Evolutionary conservation across 2,113 vertebrate genomes (phyloP).

Genomic region (Egretta garzetta): DNA sequence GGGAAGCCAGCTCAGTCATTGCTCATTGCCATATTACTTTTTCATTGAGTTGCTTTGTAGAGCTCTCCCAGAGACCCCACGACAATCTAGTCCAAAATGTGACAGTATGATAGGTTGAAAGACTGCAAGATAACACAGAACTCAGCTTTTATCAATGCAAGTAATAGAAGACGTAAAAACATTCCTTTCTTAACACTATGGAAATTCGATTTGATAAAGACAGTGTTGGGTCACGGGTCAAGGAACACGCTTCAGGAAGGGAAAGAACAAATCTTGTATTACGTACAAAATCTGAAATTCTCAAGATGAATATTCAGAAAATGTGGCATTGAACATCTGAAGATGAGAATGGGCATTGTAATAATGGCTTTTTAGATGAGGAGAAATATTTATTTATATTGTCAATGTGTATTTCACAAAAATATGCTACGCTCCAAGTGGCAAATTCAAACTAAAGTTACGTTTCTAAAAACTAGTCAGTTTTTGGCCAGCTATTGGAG

Average conservation of each 20-base stretch:
- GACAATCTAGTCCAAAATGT: neutral
- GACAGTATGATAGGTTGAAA: neutral
- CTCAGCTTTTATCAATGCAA: neutral
- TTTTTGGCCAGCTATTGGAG: neutral
- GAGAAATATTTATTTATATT: neutral
- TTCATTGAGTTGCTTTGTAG: neutral
- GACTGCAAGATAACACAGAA: neutral
- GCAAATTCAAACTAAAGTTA: neutral
- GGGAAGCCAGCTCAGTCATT: neutral
- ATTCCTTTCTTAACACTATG: neutral
- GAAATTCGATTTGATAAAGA: neutral
- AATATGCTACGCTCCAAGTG: neutral
- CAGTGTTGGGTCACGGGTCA: neutral
- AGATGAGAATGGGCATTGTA: neutral
- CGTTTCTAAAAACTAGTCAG: neutral
- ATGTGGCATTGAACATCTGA: neutral
- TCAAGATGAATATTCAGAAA: neutral
- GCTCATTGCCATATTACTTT: neutral
- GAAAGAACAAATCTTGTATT: neutral
- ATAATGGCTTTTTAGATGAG: neutral
- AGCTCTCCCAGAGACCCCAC: neutral
- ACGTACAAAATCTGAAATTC: neutral
- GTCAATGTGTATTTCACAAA: neutral
- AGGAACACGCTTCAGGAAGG: neutral
- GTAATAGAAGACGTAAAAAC: neutral